phyloP scores from a whole-genome alignment of 2,888 invertebrate genomes.

The Apotomis betuletana region DNA sequence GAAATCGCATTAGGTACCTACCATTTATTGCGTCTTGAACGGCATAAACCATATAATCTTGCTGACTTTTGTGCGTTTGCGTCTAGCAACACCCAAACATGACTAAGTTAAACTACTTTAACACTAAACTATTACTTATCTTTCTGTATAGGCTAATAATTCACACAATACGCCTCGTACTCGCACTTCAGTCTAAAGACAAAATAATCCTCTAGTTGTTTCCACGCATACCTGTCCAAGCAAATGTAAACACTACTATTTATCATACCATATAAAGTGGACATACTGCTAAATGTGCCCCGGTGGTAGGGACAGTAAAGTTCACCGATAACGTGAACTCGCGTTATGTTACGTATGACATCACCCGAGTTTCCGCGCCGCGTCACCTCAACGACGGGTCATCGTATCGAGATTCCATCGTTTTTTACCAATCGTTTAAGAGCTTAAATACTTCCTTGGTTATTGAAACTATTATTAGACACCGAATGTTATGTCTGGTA shows the following conservation, averaged over 20 bases:
- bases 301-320: conserved; percentile 28
- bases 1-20: too few relatives aligned
- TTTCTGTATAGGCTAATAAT: too few relatives aligned
- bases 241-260: conserved; percentile 6
- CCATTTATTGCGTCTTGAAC: too few relatives aligned
- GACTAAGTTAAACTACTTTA: not conserved
- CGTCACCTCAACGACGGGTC: conserved; percentile 51
- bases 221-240: not conserved
- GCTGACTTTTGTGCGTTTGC: too few relatives aligned
- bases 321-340: conserved; percentile 44
- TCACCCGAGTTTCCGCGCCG: conserved; percentile 49
- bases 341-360: conserved; percentile 54
- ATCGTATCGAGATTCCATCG: conserved; percentile 39
- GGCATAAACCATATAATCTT: too few relatives aligned
- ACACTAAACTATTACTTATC: not conserved
- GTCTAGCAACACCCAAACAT: too few relatives aligned
- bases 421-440: conserved; percentile 28
- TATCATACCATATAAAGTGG: conserved; percentile 4
- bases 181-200: too few relatives aligned
- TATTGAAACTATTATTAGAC: conserved; percentile 4
- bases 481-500: not conserved
- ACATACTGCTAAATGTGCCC: not conserved
- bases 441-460: conserved; percentile 37
- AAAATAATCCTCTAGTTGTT: not conserved
- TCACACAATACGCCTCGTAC: too few relatives aligned